Conservation (phyloP, 2,888 invertebrate species). For the Andrena dorsata region DNA sequence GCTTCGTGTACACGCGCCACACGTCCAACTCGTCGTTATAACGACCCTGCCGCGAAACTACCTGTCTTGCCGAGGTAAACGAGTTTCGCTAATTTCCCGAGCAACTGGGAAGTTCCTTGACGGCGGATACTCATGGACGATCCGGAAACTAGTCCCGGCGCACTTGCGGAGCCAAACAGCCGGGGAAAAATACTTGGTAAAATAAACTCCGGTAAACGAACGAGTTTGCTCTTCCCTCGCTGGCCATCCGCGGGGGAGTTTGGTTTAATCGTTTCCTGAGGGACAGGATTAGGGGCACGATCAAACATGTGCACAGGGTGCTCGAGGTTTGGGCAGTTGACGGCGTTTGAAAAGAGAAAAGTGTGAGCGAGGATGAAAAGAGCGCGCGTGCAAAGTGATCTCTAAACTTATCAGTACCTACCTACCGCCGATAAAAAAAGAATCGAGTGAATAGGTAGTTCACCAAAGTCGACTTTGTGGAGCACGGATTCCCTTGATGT, state of each 20-base stretch:
- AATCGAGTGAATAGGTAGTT: too few relatives aligned
- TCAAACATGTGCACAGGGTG: not conserved
- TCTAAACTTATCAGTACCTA: too few relatives aligned
- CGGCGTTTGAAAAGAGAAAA: too few relatives aligned
- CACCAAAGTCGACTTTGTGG: too few relatives aligned
- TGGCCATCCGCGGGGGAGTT: not conserved
- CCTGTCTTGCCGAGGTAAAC: constrained; percentile 71
- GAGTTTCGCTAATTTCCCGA: constrained; percentile 72
- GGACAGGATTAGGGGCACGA: not conserved
- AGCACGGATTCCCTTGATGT: too few relatives aligned
- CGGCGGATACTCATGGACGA: constrained; percentile 52
- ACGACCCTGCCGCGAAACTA: constrained; percentile 64
- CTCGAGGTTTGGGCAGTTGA: too few relatives aligned
- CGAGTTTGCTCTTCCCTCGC: not conserved
- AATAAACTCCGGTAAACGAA: not conserved
- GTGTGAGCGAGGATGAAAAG: too few relatives aligned
- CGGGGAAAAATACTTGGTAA: not conserved
- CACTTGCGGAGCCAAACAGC: constrained; percentile 15
- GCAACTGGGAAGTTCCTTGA: constrained; percentile 62
- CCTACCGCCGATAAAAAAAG: too few relatives aligned
- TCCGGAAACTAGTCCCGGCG: constrained; percentile 33
- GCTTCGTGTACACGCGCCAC: constrained; percentile 19
- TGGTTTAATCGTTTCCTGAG: not conserved
- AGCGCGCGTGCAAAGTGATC: too few relatives aligned
- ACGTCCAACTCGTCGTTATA: constrained; percentile 64